These are phyloP conservation scores for Poecile montanus DNA, from an alignment of 2,797 vertebrate species.

Conservation along the genomic window DNA sequence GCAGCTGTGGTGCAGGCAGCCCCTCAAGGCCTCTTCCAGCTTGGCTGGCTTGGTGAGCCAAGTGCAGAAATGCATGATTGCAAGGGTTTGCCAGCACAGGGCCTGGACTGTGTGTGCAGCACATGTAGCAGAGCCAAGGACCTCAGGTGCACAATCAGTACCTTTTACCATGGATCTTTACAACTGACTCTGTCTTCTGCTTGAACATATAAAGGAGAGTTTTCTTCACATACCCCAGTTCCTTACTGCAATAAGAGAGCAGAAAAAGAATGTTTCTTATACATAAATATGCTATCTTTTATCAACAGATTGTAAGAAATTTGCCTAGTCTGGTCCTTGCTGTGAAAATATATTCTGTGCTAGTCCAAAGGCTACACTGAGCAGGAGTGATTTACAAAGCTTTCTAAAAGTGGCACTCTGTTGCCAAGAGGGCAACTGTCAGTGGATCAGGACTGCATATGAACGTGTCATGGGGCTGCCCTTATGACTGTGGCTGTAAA, in stretches of 20 bases:
- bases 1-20: background rate
- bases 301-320: background rate
- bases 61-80: fast-evolving
- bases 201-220: background rate
- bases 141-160: background rate
- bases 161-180: background rate
- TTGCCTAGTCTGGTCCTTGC: background rate
- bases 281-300: background rate
- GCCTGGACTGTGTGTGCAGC: background rate
- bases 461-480: background rate
- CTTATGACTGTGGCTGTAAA: background rate
- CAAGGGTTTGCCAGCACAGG: background rate
- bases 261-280: background rate
- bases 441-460: background rate
- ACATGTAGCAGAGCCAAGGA: background rate
- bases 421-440: background rate
- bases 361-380: background rate
- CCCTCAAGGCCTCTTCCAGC: background rate
- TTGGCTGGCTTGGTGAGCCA: background rate
- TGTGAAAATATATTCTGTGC: background rate
- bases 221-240: background rate
- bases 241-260: background rate
- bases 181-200: background rate
- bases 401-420: background rate
- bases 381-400: background rate